Evolutionary conservation across 2,888 invertebrate genomes (phyloP).

Genomic region (Andrena marginata): DNA sequence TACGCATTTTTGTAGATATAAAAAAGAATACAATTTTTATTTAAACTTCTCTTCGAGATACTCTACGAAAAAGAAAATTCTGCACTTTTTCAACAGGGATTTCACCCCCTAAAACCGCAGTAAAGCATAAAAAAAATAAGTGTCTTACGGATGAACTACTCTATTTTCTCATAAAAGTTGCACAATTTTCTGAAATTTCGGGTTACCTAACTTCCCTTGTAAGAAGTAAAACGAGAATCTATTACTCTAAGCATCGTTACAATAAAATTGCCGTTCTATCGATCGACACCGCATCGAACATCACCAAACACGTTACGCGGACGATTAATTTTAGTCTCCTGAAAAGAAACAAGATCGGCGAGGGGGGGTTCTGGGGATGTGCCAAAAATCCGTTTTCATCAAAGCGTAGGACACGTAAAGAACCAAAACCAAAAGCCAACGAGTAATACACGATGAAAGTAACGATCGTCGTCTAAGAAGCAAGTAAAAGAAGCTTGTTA

Average conservation of each 20-base stretch:
- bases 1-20: no score
- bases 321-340: conserved; percentile 76
- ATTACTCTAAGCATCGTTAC: not conserved
- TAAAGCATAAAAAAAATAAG: no score
- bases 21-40: no score
- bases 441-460: conserved; percentile 28
- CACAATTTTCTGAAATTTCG: no score
- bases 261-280: not conserved
- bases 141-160: no score
- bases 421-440: conserved; percentile 67
- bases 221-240: no score
- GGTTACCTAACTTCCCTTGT: no score
- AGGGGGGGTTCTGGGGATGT: conserved; percentile 59
- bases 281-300: conserved; percentile 50
- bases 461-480: conserved; percentile 41
- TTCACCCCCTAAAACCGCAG: no score
- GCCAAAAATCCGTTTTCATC: conserved; percentile 81
- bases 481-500: conserved; percentile 35
- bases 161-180: no score
- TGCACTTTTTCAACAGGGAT: no score
- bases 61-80: no score
- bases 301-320: conserved; percentile 82
- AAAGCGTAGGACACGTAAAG: conserved; percentile 71
- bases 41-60: no score
- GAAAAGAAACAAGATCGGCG: conserved; percentile 77